phyloP scores from a whole-genome alignment of 2,888 invertebrate genomes.

The Eupithecia subumbrata region DNA sequence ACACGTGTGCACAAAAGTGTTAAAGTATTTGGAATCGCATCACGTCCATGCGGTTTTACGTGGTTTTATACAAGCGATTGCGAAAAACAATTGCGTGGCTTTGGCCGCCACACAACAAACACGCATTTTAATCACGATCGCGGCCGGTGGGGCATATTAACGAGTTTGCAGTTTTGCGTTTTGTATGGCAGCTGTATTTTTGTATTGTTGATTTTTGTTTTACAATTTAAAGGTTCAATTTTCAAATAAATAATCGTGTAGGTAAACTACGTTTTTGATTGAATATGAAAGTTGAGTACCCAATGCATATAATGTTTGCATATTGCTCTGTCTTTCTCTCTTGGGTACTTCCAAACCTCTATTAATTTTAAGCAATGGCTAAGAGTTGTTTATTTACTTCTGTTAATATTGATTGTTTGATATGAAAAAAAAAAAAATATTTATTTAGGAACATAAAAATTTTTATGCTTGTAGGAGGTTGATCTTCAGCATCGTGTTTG shows the following conservation, averaged over 20 bases:
- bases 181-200: slow-evolving; percentile 29
- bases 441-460: no score
- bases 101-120: slow-evolving; percentile 53
- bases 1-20: slow-evolving; percentile 38
- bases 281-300: background rate
- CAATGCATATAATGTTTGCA: no score
- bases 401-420: background rate
- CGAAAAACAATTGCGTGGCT: slow-evolving; percentile 61
- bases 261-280: background rate
- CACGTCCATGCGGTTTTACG: slow-evolving; percentile 49
- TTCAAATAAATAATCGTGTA: background rate
- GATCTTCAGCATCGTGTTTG: background rate
- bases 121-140: slow-evolving; percentile 55
- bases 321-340: background rate
- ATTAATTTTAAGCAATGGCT: background rate
- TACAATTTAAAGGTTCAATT: background rate
- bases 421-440: no score
- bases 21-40: slow-evolving; percentile 50
- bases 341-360: background rate
- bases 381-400: background rate
- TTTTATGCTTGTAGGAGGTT: background rate
- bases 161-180: slow-evolving; percentile 30
- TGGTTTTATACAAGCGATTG: slow-evolving; percentile 62
- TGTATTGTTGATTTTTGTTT: slow-evolving; percentile 1
- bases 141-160: slow-evolving; percentile 28